Base-by-base conservation (phyloP, 2,113 vertebrate genomes). In the Zootoca vivipara region DNA sequence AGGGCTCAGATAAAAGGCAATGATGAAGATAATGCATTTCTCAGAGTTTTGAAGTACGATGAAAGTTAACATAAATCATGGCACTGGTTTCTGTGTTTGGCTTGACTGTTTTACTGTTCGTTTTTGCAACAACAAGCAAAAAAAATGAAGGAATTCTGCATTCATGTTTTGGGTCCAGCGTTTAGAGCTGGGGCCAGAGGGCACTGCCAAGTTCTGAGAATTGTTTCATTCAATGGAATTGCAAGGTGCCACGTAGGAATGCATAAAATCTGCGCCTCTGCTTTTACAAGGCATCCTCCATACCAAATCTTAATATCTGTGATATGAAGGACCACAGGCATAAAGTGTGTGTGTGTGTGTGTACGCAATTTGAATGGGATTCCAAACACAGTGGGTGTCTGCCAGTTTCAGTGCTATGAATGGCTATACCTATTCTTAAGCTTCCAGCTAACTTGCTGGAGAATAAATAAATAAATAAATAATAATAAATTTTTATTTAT, bases 1-100 rank as follows among this genome's bases (percentile, higher is more conserved):
- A 1, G 24, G 80, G 82, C 79, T 82, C 83, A 81, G 87, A 88
- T 93, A 90, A 91, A 93, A 91, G 87, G 33, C 83, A 88, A 78
- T 80, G 24, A 90, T 42, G 28, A 89, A 88, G 81, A 12, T 40
- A 89, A 78, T 86, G 85, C 58, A 38, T 85, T 87, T 89, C 64
- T 85, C 10, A 38, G 15, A 79, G 67, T 33, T 69, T 22, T 42
- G 15, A 89, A 40, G 85, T 75, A 79, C 9, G 62, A 56, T 9
- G 40, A 79, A 64, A 81, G 46, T 4, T 83, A 92, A 72, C 79
- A 79, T 70, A 56, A 38, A 85, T 86, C 93, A 85, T 0, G 1
- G 38, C 24, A 69, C 2, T 28, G 80, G 26, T 26, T 91, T 92
- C 84, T 10, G 4, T 38, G 30, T 81, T 90, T 30, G 69, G 58